Evolutionary conservation across 92 coral and sea anemone species (phyloP), one percentile per base, ranked within the genome.

Genomic region (Montipora capitata): DNA sequence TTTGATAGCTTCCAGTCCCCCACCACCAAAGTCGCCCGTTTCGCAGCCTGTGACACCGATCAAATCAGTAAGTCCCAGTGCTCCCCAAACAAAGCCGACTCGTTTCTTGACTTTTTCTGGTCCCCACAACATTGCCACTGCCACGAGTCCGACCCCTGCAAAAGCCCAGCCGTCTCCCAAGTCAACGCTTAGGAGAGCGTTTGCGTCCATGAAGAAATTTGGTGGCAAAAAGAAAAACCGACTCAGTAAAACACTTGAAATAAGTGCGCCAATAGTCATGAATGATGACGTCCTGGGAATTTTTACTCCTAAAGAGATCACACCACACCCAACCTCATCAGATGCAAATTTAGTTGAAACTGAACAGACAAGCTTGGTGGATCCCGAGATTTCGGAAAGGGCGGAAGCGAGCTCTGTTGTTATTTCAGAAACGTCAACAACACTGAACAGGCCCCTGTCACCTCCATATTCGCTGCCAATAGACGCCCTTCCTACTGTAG

Each of bases 211-310:
- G 98, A 94, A 88, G 56, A 89, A 93, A 67, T 86, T 95, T 39
- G 92, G 96, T 10, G 94, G 96, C 3, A 87, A 92, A 17, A 87
- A 91, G 72, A 95, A 94, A 76, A 80, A 88, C 40, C 94, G 92
- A 14, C 89, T 59, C 42, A 81, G 82, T 70, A 85, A 92, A 39
- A 95, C 86, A 20, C 66, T 95, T 52, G 98, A 95, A 62, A 95
- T 95, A 20, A 95, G 98, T 72, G 92, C 91, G 2, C 98, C 98
- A 0, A 92, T 95, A 11, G 73, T 94, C 43, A 88, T 89, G 5
- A 93, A 87, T 62, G 96, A 95, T 7, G 96, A 95, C 13, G 71
- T 89, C 10, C 94, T 94, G 0, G 94, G 98, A 15, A 77, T 78
- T 18, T 79, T 82, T 43, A 84, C 78, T 10, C 93, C 82, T 72